Evolutionary conservation across 2,113 vertebrate species (phyloP), one percentile per base, ranked within the genome.

Genomic region (Micronycteris hirsuta): DNA sequence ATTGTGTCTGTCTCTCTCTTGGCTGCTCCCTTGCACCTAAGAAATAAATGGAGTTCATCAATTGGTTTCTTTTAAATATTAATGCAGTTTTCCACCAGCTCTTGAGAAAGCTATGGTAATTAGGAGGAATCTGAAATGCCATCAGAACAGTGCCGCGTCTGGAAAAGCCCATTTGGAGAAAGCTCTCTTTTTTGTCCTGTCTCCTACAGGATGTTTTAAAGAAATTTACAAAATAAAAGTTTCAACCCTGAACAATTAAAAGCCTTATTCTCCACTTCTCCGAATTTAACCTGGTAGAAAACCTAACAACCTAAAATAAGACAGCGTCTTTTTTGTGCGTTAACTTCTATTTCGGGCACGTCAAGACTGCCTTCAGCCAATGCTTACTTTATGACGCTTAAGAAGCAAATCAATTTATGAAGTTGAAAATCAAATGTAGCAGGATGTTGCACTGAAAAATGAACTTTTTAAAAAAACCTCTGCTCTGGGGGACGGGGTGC

Each of bases 1-100:
- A 99, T 99, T 58, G 99, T 99, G 97, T 99, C 99, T 0, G 99
- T 99, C 97, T 99, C 99, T 95, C 99, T 99, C 68, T 91, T 98
- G 17, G 99, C 99, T 41, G 99, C 97, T 80, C 98, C 98, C 49
- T 98, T 98, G 96, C 99, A 99, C 98, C 99, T 99, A 84, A 86
- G 74, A 77, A 96, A 95, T 41, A 96, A 65, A 94, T 9, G 74
- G 54, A 80, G 31, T 38, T 70, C 36, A 41, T 56, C 52, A 10
- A 2, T 3, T 47, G 43, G 24, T 41, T 91, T 71, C 77, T 93
- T 68, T 80, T 77, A 93, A 54, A 83, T 78, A 74, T 82, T 41
- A 91, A 56, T 28, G 47, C 24, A 7, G 26, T 71, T 78, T 92
- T 33, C 77, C 24, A 91, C 19, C 2, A 58, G 89, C 91, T 87